Conservation (phyloP, 2,888 invertebrate species). For the Melanostoma scalare region DNA sequence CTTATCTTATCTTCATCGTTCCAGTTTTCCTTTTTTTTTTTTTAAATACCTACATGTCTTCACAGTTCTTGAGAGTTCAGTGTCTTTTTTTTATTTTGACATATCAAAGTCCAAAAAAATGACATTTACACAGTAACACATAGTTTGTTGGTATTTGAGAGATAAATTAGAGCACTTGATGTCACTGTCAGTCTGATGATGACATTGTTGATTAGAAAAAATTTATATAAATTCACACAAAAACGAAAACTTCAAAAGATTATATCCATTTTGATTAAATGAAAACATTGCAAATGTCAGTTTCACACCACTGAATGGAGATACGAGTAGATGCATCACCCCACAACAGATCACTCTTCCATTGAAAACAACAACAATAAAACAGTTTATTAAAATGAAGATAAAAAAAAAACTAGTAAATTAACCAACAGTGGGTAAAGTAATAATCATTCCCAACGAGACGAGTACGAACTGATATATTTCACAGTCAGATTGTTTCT, state of each 20-base stretch:
- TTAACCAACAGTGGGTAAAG: conserved; percentile 42
- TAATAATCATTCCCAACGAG: conserved; percentile 60
- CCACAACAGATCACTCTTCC: conserved; percentile 41
- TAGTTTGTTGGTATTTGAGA: conserved; percentile 20
- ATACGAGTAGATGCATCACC: conserved; percentile 44
- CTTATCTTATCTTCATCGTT: conserved; percentile 71
- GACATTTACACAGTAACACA: conserved; percentile 49
- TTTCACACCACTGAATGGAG: conserved; percentile 50
- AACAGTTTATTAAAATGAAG: conserved; percentile 39
- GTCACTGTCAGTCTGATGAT: conserved; percentile 46
- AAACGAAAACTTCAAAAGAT: conserved; percentile 23
- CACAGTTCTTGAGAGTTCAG: conserved; percentile 51
- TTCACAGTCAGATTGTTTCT: conserved; percentile 76
- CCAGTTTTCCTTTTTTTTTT: conserved; percentile 51
- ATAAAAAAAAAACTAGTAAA: conserved; percentile 38
- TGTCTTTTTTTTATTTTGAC: conserved; percentile 55
- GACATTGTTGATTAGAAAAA: conserved; percentile 43
- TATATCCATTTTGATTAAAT: conserved; percentile 53
- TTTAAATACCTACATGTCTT: conserved; percentile 25
- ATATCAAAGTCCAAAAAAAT: conserved; percentile 64
- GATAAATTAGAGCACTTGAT: conserved; percentile 49
- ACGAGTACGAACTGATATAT: conserved; percentile 75
- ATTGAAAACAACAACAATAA: background rate
- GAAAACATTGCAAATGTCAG: conserved; percentile 43
- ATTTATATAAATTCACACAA: conserved; percentile 50